A percentile compares a stretch with the other conserved stretches of the same genome.
Conservation (phyloP, 2,113 vertebrate genomes). For the Corvus moneduloides region DNA sequence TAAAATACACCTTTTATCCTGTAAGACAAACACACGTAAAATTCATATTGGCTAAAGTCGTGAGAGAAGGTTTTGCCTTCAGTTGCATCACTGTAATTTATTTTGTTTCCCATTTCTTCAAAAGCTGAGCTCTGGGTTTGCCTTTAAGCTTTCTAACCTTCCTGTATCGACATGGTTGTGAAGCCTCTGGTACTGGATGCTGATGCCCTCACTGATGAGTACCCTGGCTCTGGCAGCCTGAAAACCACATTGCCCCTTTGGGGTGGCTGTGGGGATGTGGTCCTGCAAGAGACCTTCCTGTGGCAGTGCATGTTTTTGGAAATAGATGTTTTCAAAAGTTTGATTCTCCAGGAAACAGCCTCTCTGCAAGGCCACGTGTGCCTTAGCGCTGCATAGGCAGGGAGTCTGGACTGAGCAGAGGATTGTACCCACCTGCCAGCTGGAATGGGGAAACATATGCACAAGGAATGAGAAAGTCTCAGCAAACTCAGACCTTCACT, state of each 20-base stretch:
- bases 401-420: neutral
- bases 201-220: neutral
- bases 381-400: neutral
- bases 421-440: neutral
- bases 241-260: neutral
- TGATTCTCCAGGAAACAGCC: neutral
- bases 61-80: neutral
- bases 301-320: neutral
- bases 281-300: neutral
- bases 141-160: neutral
- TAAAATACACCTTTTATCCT: neutral
- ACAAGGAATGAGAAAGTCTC: neutral
- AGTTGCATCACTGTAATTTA: neutral
- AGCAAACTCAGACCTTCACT: neutral
- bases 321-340: fast-evolving
- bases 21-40: neutral
- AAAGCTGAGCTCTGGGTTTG: neutral
- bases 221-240: neutral
- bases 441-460: neutral
- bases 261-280: neutral
- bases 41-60: neutral
- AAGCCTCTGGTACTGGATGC: neutral
- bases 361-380: neutral
- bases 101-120: neutral
- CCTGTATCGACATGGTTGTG: fast-evolving